Evolutionary conservation across 2,888 invertebrate species (phyloP), one percentile per base, ranked within the genome.

Genomic region (Lampropteryx suffumata): DNA sequence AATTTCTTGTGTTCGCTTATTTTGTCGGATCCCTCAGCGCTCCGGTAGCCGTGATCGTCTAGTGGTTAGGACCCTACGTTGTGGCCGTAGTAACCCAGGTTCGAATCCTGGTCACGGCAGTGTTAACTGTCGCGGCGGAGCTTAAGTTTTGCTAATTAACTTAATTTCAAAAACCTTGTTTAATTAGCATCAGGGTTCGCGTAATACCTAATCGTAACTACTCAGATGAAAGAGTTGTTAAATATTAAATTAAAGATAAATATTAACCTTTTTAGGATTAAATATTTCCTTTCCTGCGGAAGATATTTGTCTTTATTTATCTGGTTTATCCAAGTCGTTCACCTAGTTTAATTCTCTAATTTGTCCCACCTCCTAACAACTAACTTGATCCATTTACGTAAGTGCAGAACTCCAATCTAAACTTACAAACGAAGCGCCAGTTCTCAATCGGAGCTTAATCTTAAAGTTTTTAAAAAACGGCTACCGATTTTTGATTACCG

Each of bases 11-110:
- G 17, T 12, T 13, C 9, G 13, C 32, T 50, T 24, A 41, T 49
- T 57, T 57, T 27, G 46, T 9, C 3, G 10, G n/a, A 24, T 10
- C 3, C 3, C 2, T 42, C 53, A 53, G 44, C 39, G 55, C 55
- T 57, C 46, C 47, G 45, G 1, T 34, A 51, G 50, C 54, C 50
- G 55, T 55, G 92, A 93, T 93, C 92, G 93, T 93, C 92, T 93
- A 93, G 93, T 93, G 93, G 93, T 93, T 93, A 93, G 93, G 92
- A 93, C 92, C 91, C 92, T 92, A 92, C 93, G 93, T 93, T 93
- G 93, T 93, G 93, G 93, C 93, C 93, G 93, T 92, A 92, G 92
- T 92, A 93, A 93, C 93, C 93, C 93, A 93, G 93, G 93, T 93
- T 93, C 93, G 93, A 93, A 92, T 93, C 93, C 93, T 84, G 84